phyloP scores from a whole-genome alignment of 2,113 vertebrate species.

The Sisor rabdophorus region DNA sequence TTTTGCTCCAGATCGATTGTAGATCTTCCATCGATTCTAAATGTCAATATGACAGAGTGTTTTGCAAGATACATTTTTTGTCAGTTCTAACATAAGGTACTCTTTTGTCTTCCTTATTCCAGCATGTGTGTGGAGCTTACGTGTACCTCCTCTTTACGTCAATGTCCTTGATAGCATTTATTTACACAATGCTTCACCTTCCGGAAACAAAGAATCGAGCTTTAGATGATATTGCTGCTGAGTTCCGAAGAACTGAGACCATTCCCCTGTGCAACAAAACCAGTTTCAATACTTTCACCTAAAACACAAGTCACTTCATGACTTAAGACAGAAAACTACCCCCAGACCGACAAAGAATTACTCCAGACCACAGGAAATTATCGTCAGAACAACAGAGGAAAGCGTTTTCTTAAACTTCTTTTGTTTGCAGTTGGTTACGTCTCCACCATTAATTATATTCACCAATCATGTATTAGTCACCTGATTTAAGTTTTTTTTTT shows the following conservation, averaged over 20 bases:
- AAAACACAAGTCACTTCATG: conserved; percentile 27
- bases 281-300: conserved; percentile 70
- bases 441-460: too few relatives aligned
- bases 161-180: conserved; percentile 62
- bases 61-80: too few relatives aligned
- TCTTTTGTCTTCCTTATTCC: not conserved
- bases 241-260: conserved; percentile 67
- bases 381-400: too few relatives aligned
- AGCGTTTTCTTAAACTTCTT: too few relatives aligned
- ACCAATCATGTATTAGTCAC: too few relatives aligned
- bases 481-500: too few relatives aligned
- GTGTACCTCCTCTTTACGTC: conserved; percentile 72
- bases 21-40: too few relatives aligned
- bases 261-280: conserved; percentile 65
- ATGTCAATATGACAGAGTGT: too few relatives aligned
- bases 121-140: conserved; percentile 68
- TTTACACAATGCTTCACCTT: conserved; percentile 64
- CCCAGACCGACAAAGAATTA: too few relatives aligned
- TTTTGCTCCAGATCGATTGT: too few relatives aligned
- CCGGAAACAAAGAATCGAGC: conserved; percentile 74
- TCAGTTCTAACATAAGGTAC: not conserved
- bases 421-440: too few relatives aligned
- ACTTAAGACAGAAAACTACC: not conserved
- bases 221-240: conserved; percentile 71
- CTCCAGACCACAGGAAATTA: too few relatives aligned